These are phyloP conservation scores for Fringilla coelebs DNA, from an alignment of 2,797 vertebrate genomes.

Conservation along the genomic window DNA sequence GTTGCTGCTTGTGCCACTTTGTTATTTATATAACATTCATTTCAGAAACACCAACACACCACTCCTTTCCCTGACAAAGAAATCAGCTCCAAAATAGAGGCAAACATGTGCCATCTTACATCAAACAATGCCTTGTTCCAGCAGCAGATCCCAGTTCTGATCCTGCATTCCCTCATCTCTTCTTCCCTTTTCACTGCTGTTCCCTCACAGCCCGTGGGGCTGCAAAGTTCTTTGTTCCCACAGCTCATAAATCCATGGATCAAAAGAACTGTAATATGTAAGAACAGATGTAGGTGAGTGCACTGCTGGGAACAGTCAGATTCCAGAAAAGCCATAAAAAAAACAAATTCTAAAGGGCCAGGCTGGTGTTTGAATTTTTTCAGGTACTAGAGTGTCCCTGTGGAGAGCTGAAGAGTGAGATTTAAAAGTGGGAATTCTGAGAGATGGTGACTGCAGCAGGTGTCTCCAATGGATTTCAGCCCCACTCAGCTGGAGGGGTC, in stretches of 20 bases:
- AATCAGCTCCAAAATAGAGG: background rate
- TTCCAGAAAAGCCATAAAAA: background rate
- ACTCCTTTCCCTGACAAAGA: background rate
- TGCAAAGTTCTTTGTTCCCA: background rate
- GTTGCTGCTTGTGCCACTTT: slow-evolving; percentile 10
- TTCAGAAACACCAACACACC: background rate
- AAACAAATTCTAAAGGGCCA: background rate
- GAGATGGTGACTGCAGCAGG: background rate
- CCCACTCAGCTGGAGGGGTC: background rate
- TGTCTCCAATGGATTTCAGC: background rate
- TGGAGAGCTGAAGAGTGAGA: background rate
- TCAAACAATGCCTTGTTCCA: background rate
- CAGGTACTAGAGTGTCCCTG: background rate
- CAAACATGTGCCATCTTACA: background rate
- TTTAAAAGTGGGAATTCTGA: background rate
- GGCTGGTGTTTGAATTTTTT: background rate
- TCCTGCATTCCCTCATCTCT: background rate
- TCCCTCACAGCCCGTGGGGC: background rate
- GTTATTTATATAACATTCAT: slow-evolving; percentile 5
- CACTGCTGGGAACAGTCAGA: background rate
- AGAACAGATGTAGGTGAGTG: slow-evolving; percentile 2
- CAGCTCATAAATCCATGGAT: background rate
- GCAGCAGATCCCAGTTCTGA: background rate
- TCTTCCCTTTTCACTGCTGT: background rate
- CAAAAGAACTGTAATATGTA: background rate